phyloP scores from a whole-genome alignment of 2,113 vertebrate species.

The Ivindomyrus marchei region DNA sequence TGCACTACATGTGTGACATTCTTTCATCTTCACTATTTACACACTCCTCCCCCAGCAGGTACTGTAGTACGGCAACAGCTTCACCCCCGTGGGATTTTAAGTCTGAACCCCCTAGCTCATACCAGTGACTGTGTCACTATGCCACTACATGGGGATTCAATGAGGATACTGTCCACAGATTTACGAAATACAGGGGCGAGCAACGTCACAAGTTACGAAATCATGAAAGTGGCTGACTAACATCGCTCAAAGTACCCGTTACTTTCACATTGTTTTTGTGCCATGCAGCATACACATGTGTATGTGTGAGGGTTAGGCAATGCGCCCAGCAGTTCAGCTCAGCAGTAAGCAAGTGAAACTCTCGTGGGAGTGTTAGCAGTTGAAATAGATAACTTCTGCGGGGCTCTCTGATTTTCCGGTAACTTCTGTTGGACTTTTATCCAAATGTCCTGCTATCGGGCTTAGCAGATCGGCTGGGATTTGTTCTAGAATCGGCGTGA shows the following conservation, averaged over 20 bases:
- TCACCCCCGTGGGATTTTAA: not conserved
- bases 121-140: not conserved
- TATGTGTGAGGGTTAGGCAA: not conserved
- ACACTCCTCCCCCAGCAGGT: not conserved
- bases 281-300: not conserved
- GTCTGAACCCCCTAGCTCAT: not conserved
- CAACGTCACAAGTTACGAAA: not conserved
- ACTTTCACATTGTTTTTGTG: not conserved
- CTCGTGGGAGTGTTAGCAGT: conserved; percentile 3
- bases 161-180: not conserved
- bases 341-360: not conserved
- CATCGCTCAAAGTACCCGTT: not conserved
- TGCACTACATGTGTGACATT: not conserved
- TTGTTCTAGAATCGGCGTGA: not conserved
- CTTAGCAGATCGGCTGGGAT: not conserved
- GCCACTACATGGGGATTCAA: not conserved
- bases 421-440: not conserved
- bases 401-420: not conserved
- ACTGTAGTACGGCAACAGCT: not conserved
- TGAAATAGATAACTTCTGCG: not conserved
- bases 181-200: not conserved
- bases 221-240: not conserved
- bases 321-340: not conserved
- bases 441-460: not conserved
- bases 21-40: not conserved